Evolutionary conservation across 2,113 vertebrate species (phyloP).

Genomic region (Stegastes partitus): DNA sequence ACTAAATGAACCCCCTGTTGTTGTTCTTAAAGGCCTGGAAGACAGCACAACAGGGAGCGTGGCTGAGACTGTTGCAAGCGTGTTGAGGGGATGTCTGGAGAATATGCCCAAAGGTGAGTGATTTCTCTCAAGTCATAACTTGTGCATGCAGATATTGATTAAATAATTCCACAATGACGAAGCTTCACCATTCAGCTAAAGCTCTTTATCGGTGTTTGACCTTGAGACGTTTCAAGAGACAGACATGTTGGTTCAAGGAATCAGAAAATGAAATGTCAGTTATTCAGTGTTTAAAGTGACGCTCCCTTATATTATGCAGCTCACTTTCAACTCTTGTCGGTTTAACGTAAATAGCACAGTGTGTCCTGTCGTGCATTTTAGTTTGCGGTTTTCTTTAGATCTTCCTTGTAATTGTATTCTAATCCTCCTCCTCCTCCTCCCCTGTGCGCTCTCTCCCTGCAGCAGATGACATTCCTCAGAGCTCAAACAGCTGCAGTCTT

Average conservation of each 20-base stretch:
- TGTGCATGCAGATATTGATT: neutral
- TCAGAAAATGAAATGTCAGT: too few relatives aligned
- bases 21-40: conserved; percentile 89
- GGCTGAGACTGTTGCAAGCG: conserved; percentile 92
- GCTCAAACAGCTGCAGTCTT: conserved; percentile 88
- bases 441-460: conserved; percentile 41
- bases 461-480: conserved; percentile 90
- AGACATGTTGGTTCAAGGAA: neutral
- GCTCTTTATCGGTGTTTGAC: neutral
- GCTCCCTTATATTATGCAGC: too few relatives aligned
- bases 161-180: neutral
- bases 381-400: neutral
- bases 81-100: conserved; percentile 93
- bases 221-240: neutral
- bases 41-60: conserved; percentile 94
- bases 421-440: conserved; percentile 47
- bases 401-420: conserved; percentile 10
- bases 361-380: neutral
- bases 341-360: too few relatives aligned
- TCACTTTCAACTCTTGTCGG: too few relatives aligned
- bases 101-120: conserved; percentile 92
- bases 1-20: conserved; percentile 17
- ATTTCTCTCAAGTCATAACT: neutral
- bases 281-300: too few relatives aligned
- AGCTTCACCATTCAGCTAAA: neutral